phyloP scores from a whole-genome alignment of 1,140 invertebrate species.

The Drosophila pandora region DNA sequence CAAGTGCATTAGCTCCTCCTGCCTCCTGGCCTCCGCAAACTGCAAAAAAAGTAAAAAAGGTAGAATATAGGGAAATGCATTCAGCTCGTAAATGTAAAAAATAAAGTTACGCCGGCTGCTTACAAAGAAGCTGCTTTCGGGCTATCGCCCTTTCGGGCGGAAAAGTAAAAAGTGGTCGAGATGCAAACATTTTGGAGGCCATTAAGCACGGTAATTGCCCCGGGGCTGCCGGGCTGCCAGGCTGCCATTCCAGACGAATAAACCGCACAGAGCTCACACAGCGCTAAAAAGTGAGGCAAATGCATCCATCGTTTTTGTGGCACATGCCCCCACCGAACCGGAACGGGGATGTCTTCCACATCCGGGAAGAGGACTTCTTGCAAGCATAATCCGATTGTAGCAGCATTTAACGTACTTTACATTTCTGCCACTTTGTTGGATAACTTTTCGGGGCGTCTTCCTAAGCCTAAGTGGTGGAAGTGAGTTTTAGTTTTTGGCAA shows the following conservation, averaged over 20 bases:
- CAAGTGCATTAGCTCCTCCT: slow-evolving; percentile 30
- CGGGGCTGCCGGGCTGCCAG: background rate
- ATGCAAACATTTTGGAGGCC: slow-evolving; percentile 45
- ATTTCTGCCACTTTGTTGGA: slow-evolving; percentile 17
- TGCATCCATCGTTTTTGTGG: slow-evolving; percentile 33
- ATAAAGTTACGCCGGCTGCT: slow-evolving; percentile 53
- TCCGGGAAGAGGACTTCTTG: slow-evolving; percentile 11
- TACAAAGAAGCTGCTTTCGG: slow-evolving; percentile 25
- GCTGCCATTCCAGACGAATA: slow-evolving; percentile 64
- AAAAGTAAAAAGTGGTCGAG: slow-evolving; percentile 5
- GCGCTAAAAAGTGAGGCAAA: slow-evolving; percentile 11
- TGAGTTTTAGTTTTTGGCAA: background rate
- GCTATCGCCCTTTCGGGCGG: background rate
- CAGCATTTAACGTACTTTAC: slow-evolving; percentile 13
- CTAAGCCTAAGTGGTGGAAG: slow-evolving; percentile 5
- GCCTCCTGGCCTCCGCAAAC: slow-evolving; percentile 18
- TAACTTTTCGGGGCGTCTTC: slow-evolving; percentile 8
- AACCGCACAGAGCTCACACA: slow-evolving; percentile 40
- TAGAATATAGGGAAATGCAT: slow-evolving; percentile 29
- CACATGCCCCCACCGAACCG: slow-evolving; percentile 23
- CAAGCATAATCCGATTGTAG: slow-evolving; percentile 31
- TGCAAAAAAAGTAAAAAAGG: background rate
- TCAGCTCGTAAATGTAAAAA: slow-evolving; percentile 48
- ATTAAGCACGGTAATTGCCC: slow-evolving; percentile 66
- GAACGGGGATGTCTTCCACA: slow-evolving; percentile 17